Evolutionary conservation across 2,888 invertebrate genomes (phyloP), one percentile per base, ranked within the genome.

Genomic region (Heteromurus nitidus): DNA sequence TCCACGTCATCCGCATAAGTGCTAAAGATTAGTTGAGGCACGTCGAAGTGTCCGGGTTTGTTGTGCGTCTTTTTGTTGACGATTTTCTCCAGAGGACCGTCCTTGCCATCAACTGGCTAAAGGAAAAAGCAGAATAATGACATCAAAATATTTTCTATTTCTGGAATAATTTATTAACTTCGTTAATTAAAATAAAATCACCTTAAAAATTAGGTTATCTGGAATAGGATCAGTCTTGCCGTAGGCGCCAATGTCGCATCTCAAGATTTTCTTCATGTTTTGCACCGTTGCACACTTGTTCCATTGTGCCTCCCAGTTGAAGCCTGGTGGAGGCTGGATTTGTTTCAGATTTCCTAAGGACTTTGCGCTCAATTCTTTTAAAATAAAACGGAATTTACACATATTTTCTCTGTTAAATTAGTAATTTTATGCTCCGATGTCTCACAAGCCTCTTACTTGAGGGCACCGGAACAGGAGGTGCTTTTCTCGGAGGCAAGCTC

Each of bases 221-320:
- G 76, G 76, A 1, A 22, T 1, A 1, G 69, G 69, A 31, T 76
- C 69, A 2, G 30, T 44, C 60, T 76, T 76, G 18, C 76, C 76
- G 36, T 76, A 76, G 13, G 36, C 30, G 28, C n/a, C 18, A 58
- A 76, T 69, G 20, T 80, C 80, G 20, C 67, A 60, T 1, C n/a
- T 20, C 2, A 80, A 60, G 1, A 58, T 26, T 2, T 50, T 44
- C 20, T 80, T 80, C 50, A 53, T 73, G 44, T 67, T 26, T 20
- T 67, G 58, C 11, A 80, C 50, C 13, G n/a, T n/a, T n/a, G n/a
- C n/a, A n/a, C n/a, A n/a, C n/a, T n/a, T n/a, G n/a, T n/a, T n/a
- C 80, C 80, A 80, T 22, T 67, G 31, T 20, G 65, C 58, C 13
- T 80, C 80, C 73, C 73, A 80, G 9, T 80, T 80, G 50, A 65